Base-by-base conservation (phyloP, 2,797 vertebrate species). In the Gadopsis bispinosus region DNA sequence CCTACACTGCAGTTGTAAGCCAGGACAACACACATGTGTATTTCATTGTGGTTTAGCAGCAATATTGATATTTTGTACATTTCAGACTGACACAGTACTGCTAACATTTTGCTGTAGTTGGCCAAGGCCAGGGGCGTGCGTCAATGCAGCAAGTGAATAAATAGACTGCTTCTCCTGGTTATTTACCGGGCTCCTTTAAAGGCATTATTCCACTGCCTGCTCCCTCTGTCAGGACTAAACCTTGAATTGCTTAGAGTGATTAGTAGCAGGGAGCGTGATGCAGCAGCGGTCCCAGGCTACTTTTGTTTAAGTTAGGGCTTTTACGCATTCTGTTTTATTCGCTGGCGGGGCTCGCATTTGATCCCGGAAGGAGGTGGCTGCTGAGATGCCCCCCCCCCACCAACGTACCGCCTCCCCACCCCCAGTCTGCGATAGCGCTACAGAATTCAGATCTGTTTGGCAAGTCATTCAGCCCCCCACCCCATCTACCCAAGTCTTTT, bases 301-400 rank as follows among this genome's bases (percentile, higher is more conserved):
- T 89, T 93, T 88, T 93, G 92, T 95, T 94, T 92, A 92, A 77
- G 79, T 93, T 92, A 77, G 90, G 87, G 93, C 91, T 94, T 94
- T 93, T 93, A 90, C 72, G 55, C 88, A 88, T 91, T 94, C 88
- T 79, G 71, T 89, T 94, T 88, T 86, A 89, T 91, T 89, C 77
- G 20, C 87, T 84, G 70, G 77, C 59, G 65, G 88, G 73, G 65
- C 75, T 91, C 45, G 81, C 84, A 92, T 94, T 93, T 95, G 91
- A 95, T 95, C 93, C 92, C 81, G 62, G 76, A 92, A 93, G 88
- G 83, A 91, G 92, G 88, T 61, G 55, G 73, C 87, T 75, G 83
- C 82, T 69, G 81, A 83, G 69, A 84, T 76, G 26, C 75, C 69
- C 59, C 60, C 69, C 59, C 60, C 29, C 77, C 47, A 12, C 73